phyloP scores from a whole-genome alignment of 2,888 invertebrate species.

The Portevinia maculata region DNA sequence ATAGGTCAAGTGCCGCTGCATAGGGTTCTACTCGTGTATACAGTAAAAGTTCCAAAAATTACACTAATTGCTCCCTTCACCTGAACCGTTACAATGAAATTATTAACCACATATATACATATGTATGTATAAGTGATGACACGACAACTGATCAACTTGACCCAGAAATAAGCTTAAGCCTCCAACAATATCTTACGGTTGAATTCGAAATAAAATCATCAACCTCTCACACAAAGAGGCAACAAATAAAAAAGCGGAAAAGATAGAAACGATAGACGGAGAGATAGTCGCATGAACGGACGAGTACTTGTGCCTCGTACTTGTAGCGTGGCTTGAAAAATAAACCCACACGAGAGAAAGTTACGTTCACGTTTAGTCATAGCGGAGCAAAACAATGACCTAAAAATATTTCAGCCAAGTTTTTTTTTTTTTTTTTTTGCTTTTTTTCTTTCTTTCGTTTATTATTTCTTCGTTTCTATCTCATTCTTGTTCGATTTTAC shows the following conservation, averaged over 20 bases:
- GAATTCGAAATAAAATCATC: constrained; percentile 20
- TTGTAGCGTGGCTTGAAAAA: constrained; percentile 26
- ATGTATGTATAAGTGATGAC: too few species aligned
- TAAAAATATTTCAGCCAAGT: constrained; percentile 45
- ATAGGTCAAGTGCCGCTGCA: too few species aligned
- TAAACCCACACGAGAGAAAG: constrained; percentile 60
- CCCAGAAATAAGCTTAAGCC: constrained; percentile 23
- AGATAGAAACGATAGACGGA: constrained; percentile 8
- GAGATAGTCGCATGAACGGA: background rate
- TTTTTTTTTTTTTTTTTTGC: constrained; percentile 2
- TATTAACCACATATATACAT: constrained; percentile 12
- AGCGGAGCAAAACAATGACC: constrained; percentile 48
- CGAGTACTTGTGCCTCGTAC: background rate
- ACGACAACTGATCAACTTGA: constrained; percentile 36
- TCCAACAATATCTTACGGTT: background rate
- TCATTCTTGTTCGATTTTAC: background rate
- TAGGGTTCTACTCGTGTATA: too few species aligned
- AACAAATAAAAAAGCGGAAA: constrained; percentile 1
- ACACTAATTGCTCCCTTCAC: background rate
- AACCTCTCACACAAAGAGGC: constrained; percentile 11
- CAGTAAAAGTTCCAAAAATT: too few species aligned
- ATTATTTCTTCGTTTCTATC: too few species aligned
- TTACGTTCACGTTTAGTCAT: constrained; percentile 48
- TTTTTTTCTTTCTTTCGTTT: background rate
- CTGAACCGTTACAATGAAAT: constrained; percentile 2